Percentiles rank a stretch among this genome's conserved stretches.
These are phyloP conservation scores for Lepus timidus DNA, from an alignment of 2,113 vertebrate species.

Conservation along the genomic window DNA sequence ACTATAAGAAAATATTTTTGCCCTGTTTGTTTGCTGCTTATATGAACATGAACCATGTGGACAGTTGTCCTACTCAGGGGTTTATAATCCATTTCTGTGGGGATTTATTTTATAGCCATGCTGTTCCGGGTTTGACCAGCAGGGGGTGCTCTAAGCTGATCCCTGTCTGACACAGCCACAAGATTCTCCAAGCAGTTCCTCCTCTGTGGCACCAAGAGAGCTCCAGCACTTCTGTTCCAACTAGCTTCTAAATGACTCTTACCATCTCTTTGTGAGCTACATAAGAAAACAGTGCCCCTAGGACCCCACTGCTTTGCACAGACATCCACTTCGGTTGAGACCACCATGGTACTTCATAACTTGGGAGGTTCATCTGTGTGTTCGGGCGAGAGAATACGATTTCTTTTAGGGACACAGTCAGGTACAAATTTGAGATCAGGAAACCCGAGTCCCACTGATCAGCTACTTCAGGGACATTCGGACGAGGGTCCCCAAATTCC, in stretches of 20 bases:
- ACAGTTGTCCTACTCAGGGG: neutral
- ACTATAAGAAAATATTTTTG: neutral
- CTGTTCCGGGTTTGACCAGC: neutral
- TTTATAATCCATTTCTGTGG: neutral
- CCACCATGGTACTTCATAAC: neutral
- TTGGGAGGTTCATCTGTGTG: neutral
- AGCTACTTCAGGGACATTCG: neutral
- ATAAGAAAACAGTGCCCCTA: neutral
- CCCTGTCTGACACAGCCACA: neutral
- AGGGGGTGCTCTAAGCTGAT: neutral
- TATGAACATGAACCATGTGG: neutral
- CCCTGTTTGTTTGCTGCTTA: neutral
- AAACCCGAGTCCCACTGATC: neutral
- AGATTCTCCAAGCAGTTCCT: neutral
- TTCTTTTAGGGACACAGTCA: neutral
- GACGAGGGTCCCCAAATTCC: neutral
- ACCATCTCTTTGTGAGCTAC: neutral
- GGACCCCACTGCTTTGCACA: neutral
- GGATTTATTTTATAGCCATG: neutral
- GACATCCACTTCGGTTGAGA: conserved; percentile 8
- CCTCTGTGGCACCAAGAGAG: neutral
- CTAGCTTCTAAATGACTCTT: neutral
- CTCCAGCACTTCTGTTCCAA: neutral
- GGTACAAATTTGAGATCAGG: neutral
- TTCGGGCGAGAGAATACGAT: neutral